phyloP scores from a whole-genome alignment of 2,888 invertebrate genomes.

The Margaritifera margaritifera region DNA sequence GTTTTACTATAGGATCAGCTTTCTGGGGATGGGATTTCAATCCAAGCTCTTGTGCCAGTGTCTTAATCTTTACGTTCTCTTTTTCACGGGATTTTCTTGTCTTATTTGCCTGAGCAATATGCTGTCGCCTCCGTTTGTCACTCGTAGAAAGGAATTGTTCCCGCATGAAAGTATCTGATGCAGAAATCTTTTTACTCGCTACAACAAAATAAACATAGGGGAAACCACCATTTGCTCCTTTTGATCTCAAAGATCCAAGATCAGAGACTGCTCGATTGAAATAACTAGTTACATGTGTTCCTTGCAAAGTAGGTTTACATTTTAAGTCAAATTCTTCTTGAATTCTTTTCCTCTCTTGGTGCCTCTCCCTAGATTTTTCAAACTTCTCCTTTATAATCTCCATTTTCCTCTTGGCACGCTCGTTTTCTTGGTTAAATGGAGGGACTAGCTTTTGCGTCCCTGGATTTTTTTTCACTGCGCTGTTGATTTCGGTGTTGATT shows the following conservation, averaged over 20 bases:
- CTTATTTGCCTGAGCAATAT: conserved; percentile 23
- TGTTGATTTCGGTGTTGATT: background rate
- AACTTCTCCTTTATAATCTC: conserved; percentile 41
- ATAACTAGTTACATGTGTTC: conserved; percentile 11
- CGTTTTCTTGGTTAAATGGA: conserved; percentile 21
- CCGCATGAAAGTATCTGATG: conserved; percentile 8
- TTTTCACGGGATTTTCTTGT: conserved; percentile 17
- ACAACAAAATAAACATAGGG: conserved; percentile 51
- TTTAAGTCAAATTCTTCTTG: conserved; percentile 9
- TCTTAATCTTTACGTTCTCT: conserved; percentile 24
- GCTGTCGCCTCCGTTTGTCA: conserved; percentile 22
- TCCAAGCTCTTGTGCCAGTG: conserved; percentile 35
- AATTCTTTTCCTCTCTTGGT: conserved; percentile 21
- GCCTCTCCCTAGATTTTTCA: conserved; percentile 43
- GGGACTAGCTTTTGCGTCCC: conserved; percentile 21
- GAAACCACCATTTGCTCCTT: conserved; percentile 11
- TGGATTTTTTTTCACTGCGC: conserved; percentile 14
- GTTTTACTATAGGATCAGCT: background rate
- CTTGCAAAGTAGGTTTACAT: conserved; percentile 17
- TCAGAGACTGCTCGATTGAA: conserved; percentile 26
- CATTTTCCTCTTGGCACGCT: conserved; percentile 37
- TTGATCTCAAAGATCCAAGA: conserved; percentile 7
- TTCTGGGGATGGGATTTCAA: conserved; percentile 23
- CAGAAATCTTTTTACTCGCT: conserved; percentile 25
- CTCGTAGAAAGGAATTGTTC: conserved; percentile 10